These are phyloP conservation scores for Anas capensis DNA, from an alignment of 2,797 vertebrate genomes.

Conservation along the genomic window DNA sequence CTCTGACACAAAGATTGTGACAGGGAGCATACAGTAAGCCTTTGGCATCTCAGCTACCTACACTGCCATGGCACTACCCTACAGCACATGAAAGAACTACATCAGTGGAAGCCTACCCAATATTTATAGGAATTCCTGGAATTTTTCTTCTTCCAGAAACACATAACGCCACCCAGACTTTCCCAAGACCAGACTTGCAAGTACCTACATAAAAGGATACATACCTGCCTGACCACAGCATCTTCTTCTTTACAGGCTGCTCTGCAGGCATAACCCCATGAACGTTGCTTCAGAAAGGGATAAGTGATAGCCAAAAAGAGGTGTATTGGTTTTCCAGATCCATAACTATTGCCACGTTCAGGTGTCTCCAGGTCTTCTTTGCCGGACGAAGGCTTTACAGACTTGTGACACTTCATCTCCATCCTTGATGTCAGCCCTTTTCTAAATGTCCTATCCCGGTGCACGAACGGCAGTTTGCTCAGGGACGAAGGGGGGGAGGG, in stretches of 20 bases:
- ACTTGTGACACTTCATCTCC: not conserved
- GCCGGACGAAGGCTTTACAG: not conserved
- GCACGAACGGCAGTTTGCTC: not conserved
- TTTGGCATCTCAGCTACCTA: not conserved
- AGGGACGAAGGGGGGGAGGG: not conserved
- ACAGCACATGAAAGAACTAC: fast-evolving
- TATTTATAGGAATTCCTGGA: not conserved
- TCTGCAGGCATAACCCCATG: not conserved
- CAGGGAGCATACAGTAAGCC: not conserved
- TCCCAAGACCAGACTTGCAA: not conserved
- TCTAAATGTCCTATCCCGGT: not conserved
- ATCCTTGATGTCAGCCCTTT: not conserved
- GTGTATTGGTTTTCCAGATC: not conserved
- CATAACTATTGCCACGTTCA: not conserved
- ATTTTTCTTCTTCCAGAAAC: not conserved
- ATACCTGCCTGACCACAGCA: not conserved
- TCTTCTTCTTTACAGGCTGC: not conserved
- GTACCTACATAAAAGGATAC: not conserved
- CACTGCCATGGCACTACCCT: not conserved
- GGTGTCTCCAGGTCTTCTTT: not conserved
- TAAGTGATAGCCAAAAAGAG: not conserved
- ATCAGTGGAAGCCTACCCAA: not conserved
- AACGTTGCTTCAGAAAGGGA: not conserved
- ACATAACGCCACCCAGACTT: not conserved
- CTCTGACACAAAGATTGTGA: not conserved